These are phyloP conservation scores for Rachycentron canadum DNA, from an alignment of 2,797 vertebrate species.

Conservation along the genomic window DNA sequence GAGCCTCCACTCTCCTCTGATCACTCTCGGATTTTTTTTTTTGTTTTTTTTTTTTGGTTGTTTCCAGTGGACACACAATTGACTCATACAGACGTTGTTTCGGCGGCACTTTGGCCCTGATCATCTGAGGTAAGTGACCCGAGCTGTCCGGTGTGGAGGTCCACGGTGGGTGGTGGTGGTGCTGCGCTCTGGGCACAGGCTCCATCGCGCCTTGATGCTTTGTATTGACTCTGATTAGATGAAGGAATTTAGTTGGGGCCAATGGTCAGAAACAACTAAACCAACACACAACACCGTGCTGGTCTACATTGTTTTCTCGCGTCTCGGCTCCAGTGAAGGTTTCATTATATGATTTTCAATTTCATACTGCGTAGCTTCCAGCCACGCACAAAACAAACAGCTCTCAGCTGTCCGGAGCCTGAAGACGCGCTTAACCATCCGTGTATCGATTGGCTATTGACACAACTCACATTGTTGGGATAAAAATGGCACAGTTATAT, in stretches of 20 bases:
- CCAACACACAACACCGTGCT: neutral
- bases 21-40: constrained; percentile 69
- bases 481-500: constrained; percentile 24
- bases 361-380: constrained; percentile 82
- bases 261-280: neutral
- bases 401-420: constrained; percentile 53
- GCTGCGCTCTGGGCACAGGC: constrained; percentile 52
- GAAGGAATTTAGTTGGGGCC: neutral
- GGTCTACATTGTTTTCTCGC: neutral
- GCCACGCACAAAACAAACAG: constrained; percentile 63
- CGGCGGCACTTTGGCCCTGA: constrained; percentile 55
- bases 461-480: constrained; percentile 17
- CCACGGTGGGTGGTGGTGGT: constrained; percentile 38
- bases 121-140: constrained; percentile 80
- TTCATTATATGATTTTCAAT: constrained; percentile 61
- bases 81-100: constrained; percentile 37
- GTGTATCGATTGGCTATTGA: constrained; percentile 45
- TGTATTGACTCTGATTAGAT: constrained; percentile 12
- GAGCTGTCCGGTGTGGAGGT: constrained; percentile 59
- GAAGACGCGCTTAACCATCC: constrained; percentile 31
- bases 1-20: constrained; percentile 56
- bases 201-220: constrained; percentile 58
- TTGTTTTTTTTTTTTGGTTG: no score
- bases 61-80: constrained; percentile 58
- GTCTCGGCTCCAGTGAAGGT: constrained; percentile 17